Evolutionary conservation across 2,797 vertebrate species (phyloP).

Genomic region (Danio choprae): DNA sequence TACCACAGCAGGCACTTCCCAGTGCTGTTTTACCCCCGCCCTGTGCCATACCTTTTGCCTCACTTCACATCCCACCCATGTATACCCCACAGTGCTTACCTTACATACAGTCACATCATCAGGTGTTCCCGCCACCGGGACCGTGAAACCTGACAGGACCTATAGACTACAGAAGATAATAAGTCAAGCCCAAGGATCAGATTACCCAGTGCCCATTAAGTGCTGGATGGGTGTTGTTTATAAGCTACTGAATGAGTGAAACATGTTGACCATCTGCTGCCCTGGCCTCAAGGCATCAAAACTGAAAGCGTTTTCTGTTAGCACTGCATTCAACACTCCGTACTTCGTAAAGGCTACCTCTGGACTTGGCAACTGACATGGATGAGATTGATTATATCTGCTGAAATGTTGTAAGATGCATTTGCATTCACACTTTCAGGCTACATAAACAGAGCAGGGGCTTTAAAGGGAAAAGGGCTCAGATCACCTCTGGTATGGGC

Average conservation of each 20-base stretch:
- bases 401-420: slow-evolving; percentile 41
- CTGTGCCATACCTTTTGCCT: slow-evolving; percentile 68
- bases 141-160: slow-evolving; percentile 49
- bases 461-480: slow-evolving; percentile 23
- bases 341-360: slow-evolving; percentile 47
- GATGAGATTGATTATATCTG: slow-evolving; percentile 36
- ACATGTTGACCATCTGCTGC: slow-evolving; percentile 39
- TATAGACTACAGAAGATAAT: slow-evolving; percentile 7
- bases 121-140: slow-evolving; percentile 59
- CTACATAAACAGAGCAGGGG: slow-evolving; percentile 30
- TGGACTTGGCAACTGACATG: slow-evolving; percentile 36
- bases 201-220: slow-evolving; percentile 16
- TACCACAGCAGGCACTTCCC: slow-evolving; percentile 71
- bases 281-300: slow-evolving; percentile 22
- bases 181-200: slow-evolving; percentile 19
- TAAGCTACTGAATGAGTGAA: slow-evolving; percentile 40
- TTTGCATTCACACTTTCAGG: slow-evolving; percentile 25
- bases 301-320: slow-evolving; percentile 24
- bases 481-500: slow-evolving; percentile 22
- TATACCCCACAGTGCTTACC: slow-evolving; percentile 73
- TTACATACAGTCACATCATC: slow-evolving; percentile 65
- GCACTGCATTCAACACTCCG: slow-evolving; percentile 22
- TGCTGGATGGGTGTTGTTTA: slow-evolving; percentile 39
- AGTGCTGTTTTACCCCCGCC: slow-evolving; percentile 67
- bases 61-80: slow-evolving; percentile 62